These are phyloP conservation scores for Drosophila vallismaia DNA, from an alignment of 2,888 invertebrate genomes.

Conservation along the genomic window DNA sequence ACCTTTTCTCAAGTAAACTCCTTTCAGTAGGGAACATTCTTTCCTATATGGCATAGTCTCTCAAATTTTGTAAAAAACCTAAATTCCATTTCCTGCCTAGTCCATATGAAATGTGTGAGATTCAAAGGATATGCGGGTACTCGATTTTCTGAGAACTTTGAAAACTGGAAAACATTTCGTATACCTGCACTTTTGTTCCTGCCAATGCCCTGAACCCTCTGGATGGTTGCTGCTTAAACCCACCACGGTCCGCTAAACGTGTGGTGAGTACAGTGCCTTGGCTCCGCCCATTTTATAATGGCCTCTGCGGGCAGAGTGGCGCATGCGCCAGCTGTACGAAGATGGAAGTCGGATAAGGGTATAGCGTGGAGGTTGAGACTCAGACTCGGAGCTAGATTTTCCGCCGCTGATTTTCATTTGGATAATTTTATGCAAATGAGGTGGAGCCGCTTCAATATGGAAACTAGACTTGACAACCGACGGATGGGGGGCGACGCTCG, in stretches of 20 bases:
- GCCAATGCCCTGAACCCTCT: neutral
- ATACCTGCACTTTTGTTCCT: constrained; percentile 1
- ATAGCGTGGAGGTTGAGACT: constrained; percentile 22
- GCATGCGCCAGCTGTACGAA: constrained; percentile 53
- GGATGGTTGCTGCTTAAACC: constrained; percentile 41
- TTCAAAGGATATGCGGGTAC: constrained; percentile 5
- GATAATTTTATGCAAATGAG: constrained; percentile 74
- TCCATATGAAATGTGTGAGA: neutral
- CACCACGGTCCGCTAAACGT: constrained; percentile 63
- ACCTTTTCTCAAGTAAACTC: too few species aligned
- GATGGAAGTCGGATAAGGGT: constrained; percentile 57
- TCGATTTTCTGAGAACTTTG: constrained; percentile 15
- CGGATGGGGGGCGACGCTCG: constrained; percentile 13
- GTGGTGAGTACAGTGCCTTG: constrained; percentile 52
- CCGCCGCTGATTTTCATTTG: constrained; percentile 68
- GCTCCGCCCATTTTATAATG: constrained; percentile 83
- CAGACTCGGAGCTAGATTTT: constrained; percentile 48
- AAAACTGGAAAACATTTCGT: constrained; percentile 1
- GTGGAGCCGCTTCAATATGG: constrained; percentile 59
- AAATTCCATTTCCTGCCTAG: neutral
- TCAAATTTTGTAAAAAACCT: neutral
- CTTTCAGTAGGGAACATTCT: too few species aligned
- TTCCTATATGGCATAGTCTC: neutral
- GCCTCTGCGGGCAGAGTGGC: constrained; percentile 67
- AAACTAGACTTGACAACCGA: constrained; percentile 47